Evolutionary conservation across 92 coral and sea anemone genomes (phyloP).

Genomic region (Phenganax marumi): DNA sequence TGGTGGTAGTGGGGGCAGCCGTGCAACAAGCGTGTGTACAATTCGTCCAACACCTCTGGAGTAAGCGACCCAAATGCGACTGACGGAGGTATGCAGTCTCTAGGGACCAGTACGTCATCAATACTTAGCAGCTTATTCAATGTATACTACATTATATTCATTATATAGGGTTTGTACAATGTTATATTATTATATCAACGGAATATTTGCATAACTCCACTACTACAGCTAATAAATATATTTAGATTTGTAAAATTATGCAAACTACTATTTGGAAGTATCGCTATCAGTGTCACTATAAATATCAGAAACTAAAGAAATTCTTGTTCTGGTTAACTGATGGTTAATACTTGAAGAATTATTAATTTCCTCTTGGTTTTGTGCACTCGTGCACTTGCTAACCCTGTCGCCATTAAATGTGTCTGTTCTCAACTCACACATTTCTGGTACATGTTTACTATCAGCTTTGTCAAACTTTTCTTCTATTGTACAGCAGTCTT

Average conservation of each 20-base stretch:
- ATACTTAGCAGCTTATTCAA: too few relatives aligned
- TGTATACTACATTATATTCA: too few relatives aligned
- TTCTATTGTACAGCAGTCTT: not conserved
- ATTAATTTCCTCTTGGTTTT: not conserved
- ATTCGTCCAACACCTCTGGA: too few relatives aligned
- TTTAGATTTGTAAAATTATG: too few relatives aligned
- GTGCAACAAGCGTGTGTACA: too few relatives aligned
- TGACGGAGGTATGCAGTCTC: too few relatives aligned
- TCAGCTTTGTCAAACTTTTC: not conserved
- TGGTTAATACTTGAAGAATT: not conserved
- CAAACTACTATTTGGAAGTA: constrained; percentile 20
- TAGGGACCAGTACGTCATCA: too few relatives aligned
- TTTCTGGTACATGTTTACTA: not conserved
- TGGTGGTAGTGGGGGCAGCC: too few relatives aligned
- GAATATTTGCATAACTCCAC: not conserved
- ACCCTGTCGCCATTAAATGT: not conserved
- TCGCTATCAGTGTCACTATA: constrained; percentile 44
- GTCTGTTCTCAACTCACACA: not conserved
- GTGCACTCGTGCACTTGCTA: not conserved
- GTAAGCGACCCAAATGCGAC: too few relatives aligned
- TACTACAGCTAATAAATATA: not conserved
- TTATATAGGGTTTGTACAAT: too few relatives aligned
- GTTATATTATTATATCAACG: not conserved
- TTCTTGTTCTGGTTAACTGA: not conserved
- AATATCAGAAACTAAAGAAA: constrained; percentile 31